These are phyloP conservation scores for Xerus rutilus DNA, from an alignment of 2,797 vertebrate species.

Conservation along the genomic window DNA sequence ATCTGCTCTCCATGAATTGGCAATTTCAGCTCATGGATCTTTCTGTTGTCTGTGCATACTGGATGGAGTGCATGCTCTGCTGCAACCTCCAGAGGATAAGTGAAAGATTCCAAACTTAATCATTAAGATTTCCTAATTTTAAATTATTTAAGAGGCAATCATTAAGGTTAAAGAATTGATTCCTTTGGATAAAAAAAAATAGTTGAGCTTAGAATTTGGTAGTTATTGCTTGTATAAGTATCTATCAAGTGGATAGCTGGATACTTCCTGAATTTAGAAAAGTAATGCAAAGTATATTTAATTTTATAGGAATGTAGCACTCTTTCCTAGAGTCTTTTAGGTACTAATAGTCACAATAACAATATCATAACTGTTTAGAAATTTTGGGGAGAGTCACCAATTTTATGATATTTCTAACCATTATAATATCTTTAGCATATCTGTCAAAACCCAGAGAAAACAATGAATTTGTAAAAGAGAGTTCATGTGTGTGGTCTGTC, in stretches of 20 bases:
- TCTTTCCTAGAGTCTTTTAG: neutral
- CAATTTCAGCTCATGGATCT: neutral
- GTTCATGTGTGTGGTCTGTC: neutral
- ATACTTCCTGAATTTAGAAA: neutral
- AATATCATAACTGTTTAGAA: neutral
- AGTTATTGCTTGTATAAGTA: neutral
- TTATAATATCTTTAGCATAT: neutral
- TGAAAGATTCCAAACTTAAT: constrained; percentile 11
- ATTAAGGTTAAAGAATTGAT: neutral
- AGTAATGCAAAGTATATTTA: neutral
- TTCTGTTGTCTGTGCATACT: neutral
- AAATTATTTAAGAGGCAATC: neutral
- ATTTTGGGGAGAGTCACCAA: neutral
- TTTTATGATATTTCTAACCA: neutral
- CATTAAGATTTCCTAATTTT: neutral
- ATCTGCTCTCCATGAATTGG: neutral
- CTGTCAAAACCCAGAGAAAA: neutral
- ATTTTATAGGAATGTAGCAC: neutral
- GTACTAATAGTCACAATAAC: neutral
- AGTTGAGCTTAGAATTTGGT: neutral
- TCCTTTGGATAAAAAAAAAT: neutral
- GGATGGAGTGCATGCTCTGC: neutral
- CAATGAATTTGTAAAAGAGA: neutral
- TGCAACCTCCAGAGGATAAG: neutral
- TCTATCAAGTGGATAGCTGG: neutral